These are phyloP conservation scores for Pentalonia nigronervosa DNA, from an alignment of 1,140 invertebrate genomes.

Conservation along the genomic window DNA sequence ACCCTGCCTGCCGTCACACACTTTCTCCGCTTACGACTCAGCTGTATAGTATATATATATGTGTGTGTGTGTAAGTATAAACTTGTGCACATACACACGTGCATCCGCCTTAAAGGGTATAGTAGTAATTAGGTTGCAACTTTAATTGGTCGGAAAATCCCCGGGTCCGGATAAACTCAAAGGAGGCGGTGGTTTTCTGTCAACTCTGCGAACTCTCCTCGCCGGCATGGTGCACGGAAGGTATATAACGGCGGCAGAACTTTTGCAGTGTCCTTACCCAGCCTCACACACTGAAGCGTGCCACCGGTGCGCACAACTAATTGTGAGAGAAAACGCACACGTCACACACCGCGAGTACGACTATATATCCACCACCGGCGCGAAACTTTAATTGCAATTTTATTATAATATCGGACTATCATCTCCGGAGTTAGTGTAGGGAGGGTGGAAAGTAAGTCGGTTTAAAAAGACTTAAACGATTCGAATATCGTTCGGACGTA, in stretches of 20 bases:
- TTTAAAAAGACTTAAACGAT: conserved; percentile 55
- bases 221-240: background rate
- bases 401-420: conserved; percentile 7
- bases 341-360: background rate
- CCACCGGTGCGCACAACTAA: conserved; percentile 25
- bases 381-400: conserved; percentile 30
- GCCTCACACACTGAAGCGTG: background rate
- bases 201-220: conserved; percentile 40
- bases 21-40: background rate
- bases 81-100: background rate
- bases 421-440: background rate
- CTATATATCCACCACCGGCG: background rate
- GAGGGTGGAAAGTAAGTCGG: background rate
- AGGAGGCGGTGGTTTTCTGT: conserved; percentile 53
- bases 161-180: conserved; percentile 48
- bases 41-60: background rate
- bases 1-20: background rate
- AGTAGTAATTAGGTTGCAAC: conserved; percentile 52
- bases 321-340: conserved; percentile 55
- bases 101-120: conserved; percentile 25
- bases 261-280: conserved; percentile 24
- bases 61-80: background rate
- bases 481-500: conserved; percentile 54
- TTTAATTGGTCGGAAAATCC: conserved; percentile 56
- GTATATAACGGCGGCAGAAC: conserved; percentile 32